Conservation (phyloP, 2,888 invertebrate species). For the Ceramica pisi region DNA sequence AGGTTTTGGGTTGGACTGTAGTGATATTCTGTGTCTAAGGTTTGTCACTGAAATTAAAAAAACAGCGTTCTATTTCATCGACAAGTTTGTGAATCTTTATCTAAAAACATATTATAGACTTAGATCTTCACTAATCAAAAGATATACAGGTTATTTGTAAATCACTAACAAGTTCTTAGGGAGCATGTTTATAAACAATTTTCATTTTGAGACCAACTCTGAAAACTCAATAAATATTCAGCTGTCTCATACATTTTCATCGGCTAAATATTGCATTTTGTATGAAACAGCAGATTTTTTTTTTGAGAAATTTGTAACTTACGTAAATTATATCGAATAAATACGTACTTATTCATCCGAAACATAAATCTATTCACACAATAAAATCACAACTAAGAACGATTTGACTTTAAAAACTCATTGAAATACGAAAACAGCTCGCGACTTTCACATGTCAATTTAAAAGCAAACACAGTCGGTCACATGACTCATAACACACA, state of each 20-base stretch:
- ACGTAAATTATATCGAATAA: background rate
- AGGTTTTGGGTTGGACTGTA: slow-evolving; percentile 3
- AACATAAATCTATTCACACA: background rate
- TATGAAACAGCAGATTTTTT: too few species aligned
- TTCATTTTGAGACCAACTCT: too few species aligned
- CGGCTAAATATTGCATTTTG: too few species aligned
- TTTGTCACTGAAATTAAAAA: background rate
- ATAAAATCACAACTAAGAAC: background rate
- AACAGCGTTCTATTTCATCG: too few species aligned
- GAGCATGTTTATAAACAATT: too few species aligned
- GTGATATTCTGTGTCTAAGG: background rate
- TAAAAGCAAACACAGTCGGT: background rate
- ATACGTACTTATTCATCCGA: background rate
- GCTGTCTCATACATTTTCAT: too few species aligned
- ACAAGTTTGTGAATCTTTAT: background rate
- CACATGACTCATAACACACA: slow-evolving; percentile 10
- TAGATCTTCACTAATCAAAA: background rate
- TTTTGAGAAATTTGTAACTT: too few species aligned
- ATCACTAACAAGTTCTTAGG: too few species aligned
- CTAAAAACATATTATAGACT: background rate
- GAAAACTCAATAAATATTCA: too few species aligned
- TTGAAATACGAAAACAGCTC: background rate
- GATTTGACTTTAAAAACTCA: slow-evolving; percentile 1
- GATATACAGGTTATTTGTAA: too few species aligned
- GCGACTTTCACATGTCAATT: slow-evolving; percentile 1